A percentile compares a stretch with the other conserved stretches of the same genome.
Conservation (phyloP, 1,140 invertebrate genomes). For the Aporrectodea caliginosa region DNA sequence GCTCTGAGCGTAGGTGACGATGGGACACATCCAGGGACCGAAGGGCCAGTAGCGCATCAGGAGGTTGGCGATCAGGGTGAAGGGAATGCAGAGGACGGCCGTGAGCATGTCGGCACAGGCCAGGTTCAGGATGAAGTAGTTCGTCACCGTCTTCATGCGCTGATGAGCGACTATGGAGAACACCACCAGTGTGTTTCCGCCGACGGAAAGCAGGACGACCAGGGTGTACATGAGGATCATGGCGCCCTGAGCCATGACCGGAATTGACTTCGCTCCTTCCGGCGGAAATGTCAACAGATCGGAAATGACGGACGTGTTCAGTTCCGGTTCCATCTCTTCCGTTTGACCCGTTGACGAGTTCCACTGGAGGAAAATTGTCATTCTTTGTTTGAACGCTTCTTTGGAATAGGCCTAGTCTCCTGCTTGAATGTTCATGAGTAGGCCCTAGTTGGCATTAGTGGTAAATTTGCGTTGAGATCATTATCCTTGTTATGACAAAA, state of each 20-base stretch:
- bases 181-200: conserved; percentile 87
- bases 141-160: conserved; percentile 87
- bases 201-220: conserved; percentile 55
- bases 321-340: neutral
- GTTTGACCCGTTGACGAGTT: neutral
- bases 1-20: conserved; percentile 21
- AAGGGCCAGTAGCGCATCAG: conserved; percentile 72
- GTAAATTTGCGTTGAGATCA: too few relatives aligned
- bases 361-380: too few relatives aligned
- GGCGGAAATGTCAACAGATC: neutral
- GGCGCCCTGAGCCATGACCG: conserved; percentile 40
- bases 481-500: too few relatives aligned
- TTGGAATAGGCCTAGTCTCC: too few relatives aligned
- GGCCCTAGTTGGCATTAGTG: too few relatives aligned
- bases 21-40: conserved; percentile 66
- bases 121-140: conserved; percentile 85
- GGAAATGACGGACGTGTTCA: neutral
- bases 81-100: conserved; percentile 80
- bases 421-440: too few relatives aligned
- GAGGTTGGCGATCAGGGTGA: conserved; percentile 72
- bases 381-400: too few relatives aligned
- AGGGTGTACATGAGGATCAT: conserved; percentile 46
- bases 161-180: conserved; percentile 74
- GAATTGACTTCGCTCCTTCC: neutral
- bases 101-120: conserved; percentile 74